Base-by-base conservation (phyloP, 2,888 invertebrate genomes). In the Latheticus oryzae region DNA sequence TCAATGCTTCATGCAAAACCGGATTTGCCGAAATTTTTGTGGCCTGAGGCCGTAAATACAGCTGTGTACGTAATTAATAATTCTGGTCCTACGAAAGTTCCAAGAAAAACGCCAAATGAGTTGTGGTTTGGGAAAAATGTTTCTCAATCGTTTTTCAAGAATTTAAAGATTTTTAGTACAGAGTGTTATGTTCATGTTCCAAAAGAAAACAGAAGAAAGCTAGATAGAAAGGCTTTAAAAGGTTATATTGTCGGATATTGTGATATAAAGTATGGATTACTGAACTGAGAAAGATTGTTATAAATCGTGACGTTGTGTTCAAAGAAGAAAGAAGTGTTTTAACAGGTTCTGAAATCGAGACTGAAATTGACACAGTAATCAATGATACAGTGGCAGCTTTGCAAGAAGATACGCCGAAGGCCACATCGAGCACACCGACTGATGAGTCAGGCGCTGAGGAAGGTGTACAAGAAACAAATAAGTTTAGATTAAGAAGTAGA, bases 21-120 rank as follows among this genome's bases (percentile, higher is more conserved):
- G n/a, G 13, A 58, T 1, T 9, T 63, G 9, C 61, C 62, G 1
- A 13, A 16, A 2, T 30, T 26, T 7, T 37, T 67, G 3, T 66
- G 67, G 65, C 63, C 64, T 4, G 65, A 68, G 59, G 65, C 66
- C 1, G 54, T 58, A 0, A 60, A 61, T 23, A 65, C 63, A 3
- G 65, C 61, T 0, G 62, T 52, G 1, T 64, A 66, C 30, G 19
- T 61, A 4, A 19, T 67, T 4, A 66, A 67, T 50, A 32, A 64
- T 17, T 60, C 67, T n/a, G 52, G 55, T 11, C 42, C 58, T 2
- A 60, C 54, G 16, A 5, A 37, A n/a, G 33, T 58, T 5, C 40
- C 43, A 28, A 32, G 33, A 2, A 56, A 52, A 17, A 60, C 63
- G 1, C 61, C 64, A 21, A 16, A 48, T 59, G 9, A 50, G 60